A percentile compares a stretch with the other conserved stretches of the same genome.
Conservation (phyloP, 1,140 invertebrate species). For the Tenebrio molitor region DNA sequence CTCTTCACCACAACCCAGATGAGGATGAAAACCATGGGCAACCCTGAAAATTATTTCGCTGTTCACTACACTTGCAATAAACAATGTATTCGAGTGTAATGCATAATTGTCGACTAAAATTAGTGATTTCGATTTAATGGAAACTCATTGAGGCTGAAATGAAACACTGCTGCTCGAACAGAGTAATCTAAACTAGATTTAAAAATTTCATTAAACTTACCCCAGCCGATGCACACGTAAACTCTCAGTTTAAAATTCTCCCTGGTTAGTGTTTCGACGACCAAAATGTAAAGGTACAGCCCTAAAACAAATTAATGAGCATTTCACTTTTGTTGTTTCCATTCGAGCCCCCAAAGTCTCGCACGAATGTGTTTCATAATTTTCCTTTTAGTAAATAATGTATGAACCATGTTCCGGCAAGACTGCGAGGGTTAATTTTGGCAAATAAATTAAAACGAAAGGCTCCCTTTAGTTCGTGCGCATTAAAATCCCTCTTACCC, state of each 20-base stretch:
- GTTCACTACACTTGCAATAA: background rate
- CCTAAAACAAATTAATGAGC: slow-evolving; percentile 71
- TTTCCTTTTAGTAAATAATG: background rate
- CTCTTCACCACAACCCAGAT: slow-evolving; percentile 78
- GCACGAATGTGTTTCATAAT: no score
- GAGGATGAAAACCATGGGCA: slow-evolving; percentile 77
- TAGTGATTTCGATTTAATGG: background rate
- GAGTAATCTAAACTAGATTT: no score
- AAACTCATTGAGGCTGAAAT: background rate
- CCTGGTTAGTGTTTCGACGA: slow-evolving; percentile 92
- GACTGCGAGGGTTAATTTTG: background rate
- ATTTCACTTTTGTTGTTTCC: slow-evolving; percentile 2
- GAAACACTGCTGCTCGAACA: background rate
- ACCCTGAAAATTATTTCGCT: slow-evolving; percentile 69
- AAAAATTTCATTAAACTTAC: no score
- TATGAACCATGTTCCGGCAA: background rate
- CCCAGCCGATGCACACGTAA: slow-evolving; percentile 93
- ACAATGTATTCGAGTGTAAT: no score
- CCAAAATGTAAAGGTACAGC: slow-evolving; percentile 92
- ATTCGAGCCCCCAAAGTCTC: background rate
- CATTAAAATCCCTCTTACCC: slow-evolving; percentile 77
- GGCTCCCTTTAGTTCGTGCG: no score
- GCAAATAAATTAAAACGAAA: no score
- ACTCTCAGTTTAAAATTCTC: slow-evolving; percentile 91
- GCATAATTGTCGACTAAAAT: no score